A percentile compares a stretch with the other conserved stretches of the same genome.
phyloP scores from a whole-genome alignment of 1,140 invertebrate genomes.

The Bombus picipes region DNA sequence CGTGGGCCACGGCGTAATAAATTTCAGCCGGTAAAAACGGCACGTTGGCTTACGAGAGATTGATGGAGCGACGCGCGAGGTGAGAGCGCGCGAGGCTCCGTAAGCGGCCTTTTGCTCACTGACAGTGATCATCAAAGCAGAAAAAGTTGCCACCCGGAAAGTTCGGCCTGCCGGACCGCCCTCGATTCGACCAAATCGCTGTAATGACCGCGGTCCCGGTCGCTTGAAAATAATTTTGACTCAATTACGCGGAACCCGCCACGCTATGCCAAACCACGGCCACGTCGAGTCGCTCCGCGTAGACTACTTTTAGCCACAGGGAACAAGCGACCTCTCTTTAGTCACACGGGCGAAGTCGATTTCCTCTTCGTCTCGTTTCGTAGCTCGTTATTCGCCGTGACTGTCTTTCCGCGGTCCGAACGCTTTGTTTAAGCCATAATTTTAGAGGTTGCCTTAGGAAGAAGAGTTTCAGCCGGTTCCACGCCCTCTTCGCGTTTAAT shows the following conservation, averaged over 20 bases:
- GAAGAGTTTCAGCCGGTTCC: too few species aligned
- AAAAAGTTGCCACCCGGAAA: conserved; percentile 74
- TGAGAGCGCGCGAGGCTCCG: conserved; percentile 67
- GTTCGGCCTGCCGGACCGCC: conserved; percentile 45
- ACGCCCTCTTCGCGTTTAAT: not conserved
- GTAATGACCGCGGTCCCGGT: conserved; percentile 42
- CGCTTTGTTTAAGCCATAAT: too few species aligned
- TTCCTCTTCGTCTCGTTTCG: not conserved
- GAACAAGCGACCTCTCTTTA: not conserved
- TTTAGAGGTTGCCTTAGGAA: too few species aligned
- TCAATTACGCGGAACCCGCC: conserved; percentile 52
- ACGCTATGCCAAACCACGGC: not conserved
- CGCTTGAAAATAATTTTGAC: conserved; percentile 67
- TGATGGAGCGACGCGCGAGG: conserved; percentile 74
- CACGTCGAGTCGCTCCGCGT: not conserved
- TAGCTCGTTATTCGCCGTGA: not conserved
- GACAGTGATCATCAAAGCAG: conserved; percentile 72
- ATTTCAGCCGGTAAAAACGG: conserved; percentile 69
- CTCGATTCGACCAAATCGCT: conserved; percentile 50
- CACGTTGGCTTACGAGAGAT: conserved; percentile 73
- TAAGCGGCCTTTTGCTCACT: conserved; percentile 71
- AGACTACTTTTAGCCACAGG: not conserved
- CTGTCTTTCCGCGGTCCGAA: not conserved
- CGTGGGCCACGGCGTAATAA: conserved; percentile 61
- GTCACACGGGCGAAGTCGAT: not conserved